Conservation (phyloP, 2,888 invertebrate genomes). For the Pterobdella sp. region DNA sequence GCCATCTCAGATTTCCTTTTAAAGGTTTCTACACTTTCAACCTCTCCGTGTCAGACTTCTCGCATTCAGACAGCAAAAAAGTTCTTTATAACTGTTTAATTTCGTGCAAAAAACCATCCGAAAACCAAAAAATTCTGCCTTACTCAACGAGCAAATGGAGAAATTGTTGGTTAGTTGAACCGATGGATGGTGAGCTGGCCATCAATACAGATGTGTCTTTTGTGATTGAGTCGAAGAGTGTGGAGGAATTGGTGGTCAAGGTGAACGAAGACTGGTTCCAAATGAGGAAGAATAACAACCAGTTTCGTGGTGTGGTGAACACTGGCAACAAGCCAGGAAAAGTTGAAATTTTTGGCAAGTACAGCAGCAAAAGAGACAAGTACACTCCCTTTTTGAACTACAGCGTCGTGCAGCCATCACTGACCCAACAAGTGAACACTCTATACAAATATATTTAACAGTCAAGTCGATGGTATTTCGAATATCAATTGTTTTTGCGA, state of each 20-base stretch:
- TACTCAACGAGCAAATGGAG: constrained; percentile 35
- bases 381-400: constrained; percentile 38
- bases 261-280: constrained; percentile 27
- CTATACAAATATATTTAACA: constrained; percentile 32
- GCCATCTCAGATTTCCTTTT: constrained; percentile 31
- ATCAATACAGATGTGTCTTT: constrained; percentile 33
- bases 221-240: constrained; percentile 35
- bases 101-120: constrained; percentile 31
- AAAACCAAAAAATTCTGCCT: constrained; percentile 32
- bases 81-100: constrained; percentile 33
- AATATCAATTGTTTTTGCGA: background rate
- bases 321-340: constrained; percentile 35
- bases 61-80: constrained; percentile 6
- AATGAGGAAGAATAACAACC: background rate
- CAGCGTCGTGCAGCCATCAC: constrained; percentile 26
- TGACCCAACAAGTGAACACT: constrained; percentile 29
- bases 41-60: constrained; percentile 25
- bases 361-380: constrained; percentile 34
- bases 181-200: constrained; percentile 35
- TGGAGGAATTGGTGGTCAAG: constrained; percentile 34
- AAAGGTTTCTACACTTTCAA: constrained; percentile 36
- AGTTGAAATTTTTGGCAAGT: constrained; percentile 34
- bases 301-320: constrained; percentile 33
- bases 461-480: no score
- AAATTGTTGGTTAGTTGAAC: constrained; percentile 36